Conservation (phyloP, 1,140 invertebrate species). For the Paracyclopina nana region DNA sequence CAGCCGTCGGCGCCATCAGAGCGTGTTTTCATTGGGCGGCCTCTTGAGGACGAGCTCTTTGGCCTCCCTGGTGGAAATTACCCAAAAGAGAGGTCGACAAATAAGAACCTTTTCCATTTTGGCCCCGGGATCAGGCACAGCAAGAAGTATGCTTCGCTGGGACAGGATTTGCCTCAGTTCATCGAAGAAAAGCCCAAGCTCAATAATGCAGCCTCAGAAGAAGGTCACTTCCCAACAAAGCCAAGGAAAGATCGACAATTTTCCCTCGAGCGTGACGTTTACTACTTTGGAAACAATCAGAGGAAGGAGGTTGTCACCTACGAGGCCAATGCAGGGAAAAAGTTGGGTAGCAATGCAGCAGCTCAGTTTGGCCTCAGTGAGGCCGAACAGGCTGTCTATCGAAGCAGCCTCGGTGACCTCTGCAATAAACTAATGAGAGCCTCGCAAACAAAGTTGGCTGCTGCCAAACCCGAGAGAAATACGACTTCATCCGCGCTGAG, state of each 20-base stretch:
- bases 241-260: background rate
- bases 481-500: too few relatives aligned
- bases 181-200: background rate
- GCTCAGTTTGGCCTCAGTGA: too few relatives aligned
- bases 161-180: background rate
- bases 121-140: background rate
- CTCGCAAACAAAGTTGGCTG: too few relatives aligned
- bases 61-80: background rate
- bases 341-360: too few relatives aligned
- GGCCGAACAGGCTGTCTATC: too few relatives aligned
- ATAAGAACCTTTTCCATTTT: background rate
- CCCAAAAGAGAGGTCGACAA: background rate
- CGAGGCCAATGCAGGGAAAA: too few relatives aligned
- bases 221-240: background rate
- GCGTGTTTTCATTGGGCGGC: background rate
- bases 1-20: background rate
- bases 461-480: too few relatives aligned
- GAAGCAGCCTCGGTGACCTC: too few relatives aligned
- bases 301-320: slow-evolving; percentile 1
- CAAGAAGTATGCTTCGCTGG: background rate
- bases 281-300: background rate
- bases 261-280: slow-evolving; percentile 2
- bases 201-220: background rate
- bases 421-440: too few relatives aligned
- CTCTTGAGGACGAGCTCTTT: background rate